A percentile compares a stretch with the other conserved stretches of the same genome.
These are phyloP conservation scores for Leptinotarsa texana DNA, from an alignment of 1,140 invertebrate genomes.

Conservation along the genomic window DNA sequence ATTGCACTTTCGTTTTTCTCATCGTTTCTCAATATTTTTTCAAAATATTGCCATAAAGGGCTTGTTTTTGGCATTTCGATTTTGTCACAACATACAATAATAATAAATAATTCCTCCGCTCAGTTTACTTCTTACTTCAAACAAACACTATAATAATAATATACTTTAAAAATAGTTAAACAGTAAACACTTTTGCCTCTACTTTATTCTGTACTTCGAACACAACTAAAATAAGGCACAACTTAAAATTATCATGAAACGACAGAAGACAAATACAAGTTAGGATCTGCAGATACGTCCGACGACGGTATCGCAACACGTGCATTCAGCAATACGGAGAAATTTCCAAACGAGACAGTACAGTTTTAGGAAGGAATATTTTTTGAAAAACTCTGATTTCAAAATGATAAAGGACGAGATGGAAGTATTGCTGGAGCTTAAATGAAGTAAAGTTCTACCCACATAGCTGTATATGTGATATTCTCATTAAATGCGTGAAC, in stretches of 20 bases:
- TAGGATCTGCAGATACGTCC: neutral
- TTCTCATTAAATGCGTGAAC: neutral
- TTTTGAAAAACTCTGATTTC: neutral
- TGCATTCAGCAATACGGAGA: neutral
- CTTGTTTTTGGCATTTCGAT: neutral
- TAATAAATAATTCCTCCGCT: neutral
- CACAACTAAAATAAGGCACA: slow-evolving; percentile 3
- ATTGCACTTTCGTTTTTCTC: neutral
- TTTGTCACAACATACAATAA: slow-evolving; percentile 1
- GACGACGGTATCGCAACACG: neutral
- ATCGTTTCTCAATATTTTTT: slow-evolving; percentile 4
- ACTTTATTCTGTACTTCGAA: slow-evolving; percentile 1
- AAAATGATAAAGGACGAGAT: neutral
- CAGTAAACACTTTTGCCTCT: neutral
- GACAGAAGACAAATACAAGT: slow-evolving; percentile 3
- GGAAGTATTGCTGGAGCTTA: neutral
- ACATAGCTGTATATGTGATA: neutral
- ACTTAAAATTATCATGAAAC: slow-evolving; percentile 4
- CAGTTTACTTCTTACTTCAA: neutral
- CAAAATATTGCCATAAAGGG: slow-evolving; percentile 1
- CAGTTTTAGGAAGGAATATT: slow-evolving; percentile 1
- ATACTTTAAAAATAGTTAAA: slow-evolving; percentile 4
- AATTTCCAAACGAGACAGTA: neutral
- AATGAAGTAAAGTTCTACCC: neutral
- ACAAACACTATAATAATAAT: neutral